These are phyloP conservation scores for Candoia aspera DNA, from an alignment of 2,113 vertebrate genomes.

Conservation along the genomic window DNA sequence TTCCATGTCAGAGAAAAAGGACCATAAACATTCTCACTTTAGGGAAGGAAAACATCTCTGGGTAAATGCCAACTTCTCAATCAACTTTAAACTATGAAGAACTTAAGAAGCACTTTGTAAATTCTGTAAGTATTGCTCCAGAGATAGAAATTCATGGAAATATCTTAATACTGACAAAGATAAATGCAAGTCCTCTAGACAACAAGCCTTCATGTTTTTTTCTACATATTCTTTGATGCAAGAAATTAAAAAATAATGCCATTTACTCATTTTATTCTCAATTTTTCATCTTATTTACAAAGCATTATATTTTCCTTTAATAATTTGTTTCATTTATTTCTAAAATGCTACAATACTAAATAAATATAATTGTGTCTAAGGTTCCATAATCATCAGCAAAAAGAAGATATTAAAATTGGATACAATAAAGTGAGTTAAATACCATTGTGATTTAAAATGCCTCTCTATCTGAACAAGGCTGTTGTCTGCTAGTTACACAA, in stretches of 20 bases:
- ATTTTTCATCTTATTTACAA: not conserved
- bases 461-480: not conserved
- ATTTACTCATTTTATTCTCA: not conserved
- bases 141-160: not conserved
- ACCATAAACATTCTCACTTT: not conserved
- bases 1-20: not conserved
- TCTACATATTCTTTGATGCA: not conserved
- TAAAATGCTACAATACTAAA: not conserved
- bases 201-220: not conserved
- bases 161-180: not conserved
- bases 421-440: constrained; percentile 13
- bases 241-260: not conserved
- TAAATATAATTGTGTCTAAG: constrained; percentile 3
- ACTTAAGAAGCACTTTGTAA: not conserved
- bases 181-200: not conserved
- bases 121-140: not conserved
- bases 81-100: not conserved
- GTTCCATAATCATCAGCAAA: not conserved
- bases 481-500: constrained; percentile 17
- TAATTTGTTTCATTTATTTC: constrained; percentile 9
- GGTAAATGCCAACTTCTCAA: not conserved
- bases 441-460: constrained; percentile 15
- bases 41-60: not conserved
- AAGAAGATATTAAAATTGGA: constrained; percentile 16
- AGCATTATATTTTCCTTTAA: not conserved